These are phyloP conservation scores for Psittacula derbiana DNA, from an alignment of 2,797 vertebrate species.

Conservation along the genomic window DNA sequence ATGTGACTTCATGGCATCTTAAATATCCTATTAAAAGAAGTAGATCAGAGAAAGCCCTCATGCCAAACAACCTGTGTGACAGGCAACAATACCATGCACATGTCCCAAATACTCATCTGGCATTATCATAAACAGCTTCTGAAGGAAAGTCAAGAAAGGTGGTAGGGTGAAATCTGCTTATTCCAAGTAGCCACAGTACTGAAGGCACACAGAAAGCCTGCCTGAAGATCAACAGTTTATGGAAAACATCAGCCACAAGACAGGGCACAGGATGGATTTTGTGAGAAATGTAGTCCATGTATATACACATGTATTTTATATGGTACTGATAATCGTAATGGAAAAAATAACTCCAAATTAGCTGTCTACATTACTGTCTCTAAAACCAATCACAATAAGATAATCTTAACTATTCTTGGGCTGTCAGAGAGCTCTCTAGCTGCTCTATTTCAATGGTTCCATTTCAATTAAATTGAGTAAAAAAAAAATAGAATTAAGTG, in stretches of 20 bases:
- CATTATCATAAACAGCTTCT: not conserved
- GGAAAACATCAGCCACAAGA: not conserved
- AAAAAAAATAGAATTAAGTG: constrained; percentile 12
- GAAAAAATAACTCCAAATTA: not conserved
- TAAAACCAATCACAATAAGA: not conserved
- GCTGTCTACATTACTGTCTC: not conserved
- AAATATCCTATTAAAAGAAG: not conserved
- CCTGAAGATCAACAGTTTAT: not conserved
- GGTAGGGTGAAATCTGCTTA: not conserved
- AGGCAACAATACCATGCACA: not conserved
- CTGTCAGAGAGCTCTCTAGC: constrained; percentile 7
- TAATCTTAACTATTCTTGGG: constrained; percentile 16
- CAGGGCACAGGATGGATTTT: not conserved
- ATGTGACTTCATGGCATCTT: not conserved
- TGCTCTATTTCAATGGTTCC: constrained; percentile 32
- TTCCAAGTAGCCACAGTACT: not conserved
- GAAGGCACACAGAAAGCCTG: not conserved
- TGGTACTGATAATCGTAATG: not conserved
- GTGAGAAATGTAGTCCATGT: not conserved
- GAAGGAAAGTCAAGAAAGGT: not conserved
- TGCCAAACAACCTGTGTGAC: not conserved
- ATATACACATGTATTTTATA: not conserved
- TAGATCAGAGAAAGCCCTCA: not conserved
- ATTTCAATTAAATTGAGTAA: constrained; percentile 49
- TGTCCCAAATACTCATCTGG: not conserved